phyloP scores from a whole-genome alignment of 1,140 invertebrate genomes.

The Piezodorus guildinii region DNA sequence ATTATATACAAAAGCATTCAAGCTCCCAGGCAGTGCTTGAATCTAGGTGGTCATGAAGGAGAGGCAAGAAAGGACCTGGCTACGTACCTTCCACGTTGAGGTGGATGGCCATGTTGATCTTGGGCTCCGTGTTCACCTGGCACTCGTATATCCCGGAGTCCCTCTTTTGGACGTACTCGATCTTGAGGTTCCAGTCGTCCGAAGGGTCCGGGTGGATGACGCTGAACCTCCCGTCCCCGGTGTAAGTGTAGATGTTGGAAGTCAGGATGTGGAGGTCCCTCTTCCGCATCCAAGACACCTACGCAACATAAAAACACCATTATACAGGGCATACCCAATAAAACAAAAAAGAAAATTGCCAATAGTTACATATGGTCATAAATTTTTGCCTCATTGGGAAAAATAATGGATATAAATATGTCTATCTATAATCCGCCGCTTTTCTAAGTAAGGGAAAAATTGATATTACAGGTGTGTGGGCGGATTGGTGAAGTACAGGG shows the following conservation, averaged over 20 bases:
- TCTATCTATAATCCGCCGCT: too few species aligned
- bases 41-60: not conserved
- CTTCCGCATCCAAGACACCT: constrained; percentile 89
- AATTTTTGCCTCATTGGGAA: too few species aligned
- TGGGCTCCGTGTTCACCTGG: constrained; percentile 43
- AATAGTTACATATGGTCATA: too few species aligned
- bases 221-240: constrained; percentile 72
- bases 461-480: too few species aligned
- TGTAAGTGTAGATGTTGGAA: constrained; percentile 74
- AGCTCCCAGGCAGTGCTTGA: constrained; percentile 9
- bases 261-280: constrained; percentile 80
- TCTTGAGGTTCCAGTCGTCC: constrained; percentile 85
- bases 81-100: constrained; percentile 30
- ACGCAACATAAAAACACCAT: constrained; percentile 23
- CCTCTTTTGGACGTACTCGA: constrained; percentile 71
- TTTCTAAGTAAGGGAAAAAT: too few species aligned
- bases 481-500: too few species aligned
- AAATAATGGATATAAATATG: too few species aligned
- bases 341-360: too few species aligned
- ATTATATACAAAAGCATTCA: constrained; percentile 10
- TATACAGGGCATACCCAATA: too few species aligned
- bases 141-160: constrained; percentile 85
- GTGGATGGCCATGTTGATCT: constrained; percentile 35
- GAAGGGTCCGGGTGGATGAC: constrained; percentile 69
- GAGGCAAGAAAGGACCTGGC: not conserved